Conservation (phyloP, 2,888 invertebrate genomes). For the Onchidella celtica region DNA sequence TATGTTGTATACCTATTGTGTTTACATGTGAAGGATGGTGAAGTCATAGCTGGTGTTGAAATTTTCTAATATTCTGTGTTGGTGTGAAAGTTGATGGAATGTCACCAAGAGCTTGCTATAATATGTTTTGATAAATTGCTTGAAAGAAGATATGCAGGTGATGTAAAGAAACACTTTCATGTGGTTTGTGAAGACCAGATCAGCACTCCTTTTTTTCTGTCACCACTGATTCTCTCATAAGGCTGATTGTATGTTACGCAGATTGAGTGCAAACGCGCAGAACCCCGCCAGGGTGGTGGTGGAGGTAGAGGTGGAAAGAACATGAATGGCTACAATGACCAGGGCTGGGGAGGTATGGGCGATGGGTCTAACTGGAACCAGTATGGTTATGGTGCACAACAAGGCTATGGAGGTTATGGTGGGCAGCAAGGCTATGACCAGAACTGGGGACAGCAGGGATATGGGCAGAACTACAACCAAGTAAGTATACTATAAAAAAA, state of each 20-base stretch:
- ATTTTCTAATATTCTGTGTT: no score
- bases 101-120: no score
- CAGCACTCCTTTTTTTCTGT: no score
- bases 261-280: conserved; percentile 55
- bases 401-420: conserved; percentile 39
- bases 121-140: no score
- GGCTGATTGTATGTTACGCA: conserved; percentile 26
- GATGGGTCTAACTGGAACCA: conserved; percentile 46
- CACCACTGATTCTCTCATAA: not conserved
- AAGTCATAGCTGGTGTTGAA: no score
- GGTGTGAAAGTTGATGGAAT: no score
- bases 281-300: conserved; percentile 53
- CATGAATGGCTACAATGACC: conserved; percentile 28
- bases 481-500: no score
- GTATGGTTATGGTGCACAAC: conserved; percentile 44
- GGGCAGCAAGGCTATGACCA: conserved; percentile 46
- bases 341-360: conserved; percentile 45
- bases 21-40: no score
- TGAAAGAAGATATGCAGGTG: no score
- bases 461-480: conserved; percentile 35
- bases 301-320: conserved; percentile 36
- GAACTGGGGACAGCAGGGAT: conserved; percentile 44
- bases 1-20: no score
- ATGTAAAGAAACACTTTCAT: no score
- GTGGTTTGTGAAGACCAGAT: no score